Conservation (phyloP, 2,888 invertebrate genomes). For the Campoletis raptor region DNA sequence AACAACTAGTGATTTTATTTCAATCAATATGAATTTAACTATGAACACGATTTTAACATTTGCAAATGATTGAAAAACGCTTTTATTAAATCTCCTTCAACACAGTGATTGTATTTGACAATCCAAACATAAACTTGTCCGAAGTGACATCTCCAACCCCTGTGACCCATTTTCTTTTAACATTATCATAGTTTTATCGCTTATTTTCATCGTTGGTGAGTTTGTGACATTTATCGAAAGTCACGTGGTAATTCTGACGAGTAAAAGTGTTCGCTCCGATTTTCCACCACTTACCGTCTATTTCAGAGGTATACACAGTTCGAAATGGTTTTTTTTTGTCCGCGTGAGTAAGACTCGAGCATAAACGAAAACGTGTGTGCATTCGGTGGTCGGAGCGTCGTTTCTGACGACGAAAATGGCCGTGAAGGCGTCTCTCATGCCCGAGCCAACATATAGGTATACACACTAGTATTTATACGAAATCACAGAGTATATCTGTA, state of each 20-base stretch:
- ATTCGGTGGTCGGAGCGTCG: constrained; percentile 51
- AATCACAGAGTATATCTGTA: background rate
- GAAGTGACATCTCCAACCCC: no score
- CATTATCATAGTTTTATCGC: background rate
- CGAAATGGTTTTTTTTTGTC: constrained; percentile 23
- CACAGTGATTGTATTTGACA: no score
- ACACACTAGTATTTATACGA: background rate
- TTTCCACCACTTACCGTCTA: constrained; percentile 46
- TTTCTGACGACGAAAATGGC: constrained; percentile 52
- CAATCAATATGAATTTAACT: background rate
- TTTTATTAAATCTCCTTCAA: background rate
- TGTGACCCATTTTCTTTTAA: background rate
- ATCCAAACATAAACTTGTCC: no score
- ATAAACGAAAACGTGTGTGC: constrained; percentile 56
- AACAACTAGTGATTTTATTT: no score
- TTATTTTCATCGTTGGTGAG: background rate
- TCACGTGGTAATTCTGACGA: background rate
- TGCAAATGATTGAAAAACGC: background rate
- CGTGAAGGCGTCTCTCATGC: constrained; percentile 39
- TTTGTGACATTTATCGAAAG: constrained; percentile 11
- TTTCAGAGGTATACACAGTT: constrained; percentile 5
- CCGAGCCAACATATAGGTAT: constrained; percentile 32
- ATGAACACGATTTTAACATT: background rate
- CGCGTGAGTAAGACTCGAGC: constrained; percentile 24
- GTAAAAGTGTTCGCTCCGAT: constrained; percentile 35